phyloP scores from a whole-genome alignment of 2,113 vertebrate genomes.

The Fregata magnificens region DNA sequence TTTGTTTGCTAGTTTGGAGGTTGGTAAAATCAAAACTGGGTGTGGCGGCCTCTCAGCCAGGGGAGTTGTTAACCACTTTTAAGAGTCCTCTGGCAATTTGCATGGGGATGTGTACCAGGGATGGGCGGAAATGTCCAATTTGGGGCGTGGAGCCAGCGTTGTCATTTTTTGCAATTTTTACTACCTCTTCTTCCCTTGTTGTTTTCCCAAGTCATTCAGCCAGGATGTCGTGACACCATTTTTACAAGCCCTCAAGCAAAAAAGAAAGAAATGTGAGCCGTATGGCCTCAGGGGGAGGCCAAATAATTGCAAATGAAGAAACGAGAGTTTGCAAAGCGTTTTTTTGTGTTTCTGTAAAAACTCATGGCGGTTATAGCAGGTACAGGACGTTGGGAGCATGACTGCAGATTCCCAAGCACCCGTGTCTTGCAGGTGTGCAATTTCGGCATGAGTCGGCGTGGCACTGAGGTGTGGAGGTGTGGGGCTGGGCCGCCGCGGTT shows the following conservation, averaged over 20 bases:
- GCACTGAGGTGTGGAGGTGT: rapidly evolving
- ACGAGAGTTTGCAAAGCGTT: neutral
- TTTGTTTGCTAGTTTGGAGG: neutral
- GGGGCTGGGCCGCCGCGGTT: rapidly evolving
- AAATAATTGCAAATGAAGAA: neutral
- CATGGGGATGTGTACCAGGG: rapidly evolving
- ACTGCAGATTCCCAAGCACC: neutral
- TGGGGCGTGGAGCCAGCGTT: neutral
- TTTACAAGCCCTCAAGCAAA: neutral
- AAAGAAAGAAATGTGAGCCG: neutral
- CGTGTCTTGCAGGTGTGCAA: neutral
- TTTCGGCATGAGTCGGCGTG: rapidly evolving
- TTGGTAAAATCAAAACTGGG: neutral
- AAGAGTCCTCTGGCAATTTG: neutral
- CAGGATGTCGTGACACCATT: neutral
- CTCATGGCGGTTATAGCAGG: neutral
- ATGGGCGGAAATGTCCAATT: rapidly evolving
- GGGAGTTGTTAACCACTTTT: neutral
- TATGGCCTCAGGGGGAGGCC: neutral
- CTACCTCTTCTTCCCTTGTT: no score
- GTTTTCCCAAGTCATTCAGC: neutral
- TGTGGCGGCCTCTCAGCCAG: neutral
- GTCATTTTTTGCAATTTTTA: neutral
- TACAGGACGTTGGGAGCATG: rapidly evolving
- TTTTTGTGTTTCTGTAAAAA: neutral